Evolutionary conservation across 2,888 invertebrate genomes (phyloP).

Genomic region (Dynastes grantii): DNA sequence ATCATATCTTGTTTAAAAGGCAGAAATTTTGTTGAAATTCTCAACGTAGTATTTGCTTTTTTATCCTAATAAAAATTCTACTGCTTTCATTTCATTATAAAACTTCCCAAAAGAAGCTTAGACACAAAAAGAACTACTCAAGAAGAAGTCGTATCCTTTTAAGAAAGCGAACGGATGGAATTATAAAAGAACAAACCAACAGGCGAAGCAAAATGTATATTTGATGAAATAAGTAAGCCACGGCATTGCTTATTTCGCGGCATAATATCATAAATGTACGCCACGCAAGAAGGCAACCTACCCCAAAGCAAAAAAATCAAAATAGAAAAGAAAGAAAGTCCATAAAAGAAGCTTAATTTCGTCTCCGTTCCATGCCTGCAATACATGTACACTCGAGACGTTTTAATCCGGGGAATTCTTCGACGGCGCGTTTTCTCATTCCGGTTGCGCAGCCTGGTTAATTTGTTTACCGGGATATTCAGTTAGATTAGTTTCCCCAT

Average conservation of each 20-base stretch:
- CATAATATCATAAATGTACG: background rate
- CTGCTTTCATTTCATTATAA: too few species aligned
- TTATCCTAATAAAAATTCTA: too few species aligned
- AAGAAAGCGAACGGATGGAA: too few species aligned
- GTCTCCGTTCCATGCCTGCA: conserved; percentile 14
- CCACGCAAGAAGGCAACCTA: background rate
- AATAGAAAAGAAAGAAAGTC: background rate
- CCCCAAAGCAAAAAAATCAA: background rate
- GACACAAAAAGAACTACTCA: too few species aligned
- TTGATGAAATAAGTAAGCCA: background rate
- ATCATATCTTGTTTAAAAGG: too few species aligned
- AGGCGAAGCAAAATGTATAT: background rate
- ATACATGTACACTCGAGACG: conserved; percentile 31
- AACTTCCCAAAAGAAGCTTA: too few species aligned
- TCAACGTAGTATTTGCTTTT: too few species aligned
- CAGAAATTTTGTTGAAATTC: too few species aligned
- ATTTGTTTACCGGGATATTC: conserved; percentile 52
- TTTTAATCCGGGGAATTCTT: conserved; percentile 48
- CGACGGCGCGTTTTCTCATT: conserved; percentile 24
- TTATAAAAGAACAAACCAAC: too few species aligned
- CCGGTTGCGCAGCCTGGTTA: conserved; percentile 46
- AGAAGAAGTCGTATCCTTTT: too few species aligned
- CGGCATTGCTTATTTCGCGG: background rate
- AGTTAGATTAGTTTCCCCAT: conserved; percentile 52
- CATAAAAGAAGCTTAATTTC: conserved; percentile 1